Percentiles rank a stretch among this genome's conserved stretches.
Evolutionary conservation across 2,797 vertebrate species (phyloP).

Genomic region (Sebastes nivosus): DNA sequence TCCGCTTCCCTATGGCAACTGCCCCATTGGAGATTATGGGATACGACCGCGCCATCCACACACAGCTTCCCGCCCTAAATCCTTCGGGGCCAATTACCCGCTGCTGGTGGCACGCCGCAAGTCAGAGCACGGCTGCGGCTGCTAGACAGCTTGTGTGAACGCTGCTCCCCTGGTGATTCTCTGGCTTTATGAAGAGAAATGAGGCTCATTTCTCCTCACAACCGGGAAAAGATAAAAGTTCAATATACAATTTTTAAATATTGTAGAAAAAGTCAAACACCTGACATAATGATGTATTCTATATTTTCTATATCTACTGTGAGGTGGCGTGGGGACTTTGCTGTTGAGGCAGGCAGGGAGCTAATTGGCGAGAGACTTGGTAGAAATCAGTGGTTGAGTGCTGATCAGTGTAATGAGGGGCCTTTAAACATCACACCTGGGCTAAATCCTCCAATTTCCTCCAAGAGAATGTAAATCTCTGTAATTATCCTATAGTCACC

Average conservation of each 20-base stretch:
- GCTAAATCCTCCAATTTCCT: conserved; percentile 82
- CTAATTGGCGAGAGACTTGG: conserved; percentile 72
- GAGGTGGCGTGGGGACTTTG: not conserved
- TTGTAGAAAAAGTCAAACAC: not conserved
- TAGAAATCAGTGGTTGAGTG: conserved; percentile 66
- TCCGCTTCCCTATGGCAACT: conserved; percentile 79
- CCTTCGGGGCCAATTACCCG: conserved; percentile 84
- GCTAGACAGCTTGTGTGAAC: conserved; percentile 64
- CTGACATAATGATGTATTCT: not conserved
- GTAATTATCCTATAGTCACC: conserved; percentile 79
- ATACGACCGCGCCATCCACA: conserved; percentile 61
- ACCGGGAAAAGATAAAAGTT: not conserved
- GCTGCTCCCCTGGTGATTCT: conserved; percentile 64
- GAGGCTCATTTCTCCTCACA: conserved; percentile 15
- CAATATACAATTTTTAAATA: not conserved
- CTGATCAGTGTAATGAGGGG: conserved; percentile 76
- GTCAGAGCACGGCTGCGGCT: conserved; percentile 82
- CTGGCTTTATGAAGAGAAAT: conserved; percentile 43
- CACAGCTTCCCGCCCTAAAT: conserved; percentile 59
- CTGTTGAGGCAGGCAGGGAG: conserved; percentile 37
- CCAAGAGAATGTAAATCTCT: conserved; percentile 81
- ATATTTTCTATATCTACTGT: not conserved
- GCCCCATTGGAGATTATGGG: conserved; percentile 79
- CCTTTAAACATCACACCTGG: conserved; percentile 79
- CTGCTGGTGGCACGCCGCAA: conserved; percentile 79